Base-by-base conservation (phyloP, 2,113 vertebrate species). In the Dendropsophus ebraccatus region DNA sequence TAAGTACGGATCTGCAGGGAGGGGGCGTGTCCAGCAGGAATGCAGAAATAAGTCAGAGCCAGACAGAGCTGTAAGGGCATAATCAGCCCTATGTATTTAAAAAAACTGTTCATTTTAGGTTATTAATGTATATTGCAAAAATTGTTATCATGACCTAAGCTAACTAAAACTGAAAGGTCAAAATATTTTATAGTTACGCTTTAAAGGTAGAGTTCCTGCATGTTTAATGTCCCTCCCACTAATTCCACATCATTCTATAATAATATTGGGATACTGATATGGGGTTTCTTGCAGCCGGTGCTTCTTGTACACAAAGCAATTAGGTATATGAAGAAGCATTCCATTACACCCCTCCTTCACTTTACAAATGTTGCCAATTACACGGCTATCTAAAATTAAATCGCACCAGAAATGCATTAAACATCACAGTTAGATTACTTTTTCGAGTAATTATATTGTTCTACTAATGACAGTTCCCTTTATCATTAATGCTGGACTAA, bases 341-440 rank as follows among this genome's bases (percentile, higher is more conserved):
- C 94, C 94, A 95, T 95, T 94, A 94, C 93, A 93, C 91, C 80
- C 85, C 58, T 50, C 88, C 88, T 90, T 88, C 87, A 93, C 94
- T 93, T 93, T 91, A 88, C 90, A 93, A 94, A 92, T 93, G 88
- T 90, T 88, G 92, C 93, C 94, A 94, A 94, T 94, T 94, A 93
- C 87, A 83, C 81, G 85, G 50, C 90, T 94, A 93, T 95, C 93
- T 70, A 92, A 94, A 95, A 95, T 94, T 92, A 94, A 94, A 95
- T 94, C 93, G 92, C 62, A 76, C 49, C 47, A 72, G 32, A 65
- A 83, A 81, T 21, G 69, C 67, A 73, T 69, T 32, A 35, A 21
- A 70, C 67, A 37, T 70, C 67, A 10, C 65, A 32, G 16, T 69
- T 16, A 35, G 65, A 32, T 19, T 72, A 30, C 21, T 58, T 74